Base-by-base conservation (phyloP, 2,797 vertebrate genomes). In the Merluccius polli region DNA sequence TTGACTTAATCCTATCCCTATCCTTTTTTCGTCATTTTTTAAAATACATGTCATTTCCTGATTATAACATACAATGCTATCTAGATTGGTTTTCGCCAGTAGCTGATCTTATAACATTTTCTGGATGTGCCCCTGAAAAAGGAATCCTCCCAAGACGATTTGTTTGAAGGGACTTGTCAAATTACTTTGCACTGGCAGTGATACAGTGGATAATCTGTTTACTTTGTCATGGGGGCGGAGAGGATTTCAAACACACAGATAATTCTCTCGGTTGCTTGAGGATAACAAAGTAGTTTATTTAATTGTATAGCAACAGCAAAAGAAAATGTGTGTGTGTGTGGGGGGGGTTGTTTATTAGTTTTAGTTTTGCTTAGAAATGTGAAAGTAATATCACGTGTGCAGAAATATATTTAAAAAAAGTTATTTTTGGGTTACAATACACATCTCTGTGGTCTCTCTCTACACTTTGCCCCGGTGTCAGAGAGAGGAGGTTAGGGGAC, bases 211-310 rank as follows among this genome's bases (percentile, higher is more conserved):
- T 71, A 24, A 71, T 73, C 27, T 74, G 69, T 76, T 78, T 73
- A 72, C 69, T 82, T 80, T 69, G 0, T 69, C 31, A 30, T 31
- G 30, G 67, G 30, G 67, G 21, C 41, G 18, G 70, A 52, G 69
- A 18, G 27, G 63, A 80, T 81, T 80, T 77, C 27, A 21, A 76
- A 83, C 52, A 59, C 21, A n/a, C 18, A 68, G 27, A 77, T 76
- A 74, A 80, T 73, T 44, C 38, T 63, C 75, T 78, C 59, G 31
- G n/a, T 71, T 71, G n/a, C 35, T 27, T n/a, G 59, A 65, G 24
- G 59, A 65, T 65, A 65, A 65, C 59, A 27, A 27, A 65, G 59
- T 65, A n/a, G 59, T 65, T 65, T 27, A 27, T 65, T 65, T 65
- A 65, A 27, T 65, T 65, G n/a, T 63, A 63, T 63, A 8, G 52